Evolutionary conservation across 2,888 invertebrate genomes (phyloP), one percentile per base, ranked within the genome.

Genomic region (Lasioglossum calceatum): DNA sequence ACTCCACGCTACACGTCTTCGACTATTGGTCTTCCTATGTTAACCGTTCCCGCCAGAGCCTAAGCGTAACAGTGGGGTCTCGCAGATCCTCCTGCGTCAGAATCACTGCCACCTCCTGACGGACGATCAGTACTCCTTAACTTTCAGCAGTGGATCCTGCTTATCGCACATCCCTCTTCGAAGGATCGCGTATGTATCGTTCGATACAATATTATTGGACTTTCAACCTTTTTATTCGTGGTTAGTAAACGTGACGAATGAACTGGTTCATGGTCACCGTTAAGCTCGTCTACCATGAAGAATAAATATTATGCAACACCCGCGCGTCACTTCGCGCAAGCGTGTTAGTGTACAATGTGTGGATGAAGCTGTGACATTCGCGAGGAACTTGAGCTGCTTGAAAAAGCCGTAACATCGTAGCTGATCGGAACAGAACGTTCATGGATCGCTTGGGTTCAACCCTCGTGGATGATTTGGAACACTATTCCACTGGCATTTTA

Each of bases 251-350:
- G 27, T 23, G 64, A 80, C 74, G 71, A 76, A 71, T 44, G 54
- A 54, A 74, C 16, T 5, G 50, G 58, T 50, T 81, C 36, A n/a
- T 50, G 39, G 36, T 64, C 58, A 47, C 73, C n/a, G 23, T 72
- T 58, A 58, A 81, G 50, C 36, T 78, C 77, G 58, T 27, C 42
- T 8, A 50, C 4, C 47, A 54, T 10, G 58, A 71, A 50, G 58
- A 73, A 72, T 42, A 73, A 81, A 75, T 70, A 44, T 85, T 76
- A 72, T 64, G 72, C 58, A 42, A 81, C 77, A 19, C 36, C 27
- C 47, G 16, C 71, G 23, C 23, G 23, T 32, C 72, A 36, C 44
- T 58, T 23, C 3, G 23, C 75, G 75, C 67, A 47, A 47, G 2
- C 23, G n/a, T 19, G n/a, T 71, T 16, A 36, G 27, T 27, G 64